Evolutionary conservation across 2,888 invertebrate species (phyloP).

Genomic region (Trachelus iudaicus): DNA sequence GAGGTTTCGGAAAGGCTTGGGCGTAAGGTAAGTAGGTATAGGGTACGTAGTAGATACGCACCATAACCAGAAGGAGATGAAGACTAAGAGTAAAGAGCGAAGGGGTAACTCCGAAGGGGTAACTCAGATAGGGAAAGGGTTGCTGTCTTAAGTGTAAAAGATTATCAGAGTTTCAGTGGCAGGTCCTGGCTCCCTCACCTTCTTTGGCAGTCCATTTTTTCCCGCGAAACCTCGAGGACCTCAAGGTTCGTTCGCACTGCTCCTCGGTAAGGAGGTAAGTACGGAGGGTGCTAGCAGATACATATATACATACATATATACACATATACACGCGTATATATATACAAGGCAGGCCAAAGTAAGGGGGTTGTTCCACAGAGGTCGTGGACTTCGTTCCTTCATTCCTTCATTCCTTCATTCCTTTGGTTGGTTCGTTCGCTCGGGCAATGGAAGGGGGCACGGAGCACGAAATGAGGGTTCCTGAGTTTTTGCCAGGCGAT

Average conservation of each 20-base stretch:
- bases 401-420: neutral
- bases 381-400: constrained; percentile 9
- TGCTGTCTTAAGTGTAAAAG: constrained; percentile 57
- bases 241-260: neutral
- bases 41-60: neutral
- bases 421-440: neutral
- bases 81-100: neutral
- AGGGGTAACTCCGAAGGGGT: constrained; percentile 14
- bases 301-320: neutral
- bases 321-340: neutral
- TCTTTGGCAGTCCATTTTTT: constrained; percentile 54
- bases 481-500: constrained; percentile 66
- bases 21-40: neutral
- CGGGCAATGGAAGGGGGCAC: constrained; percentile 49
- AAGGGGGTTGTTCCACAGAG: constrained; percentile 9
- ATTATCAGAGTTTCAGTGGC: constrained; percentile 50
- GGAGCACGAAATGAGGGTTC: constrained; percentile 66
- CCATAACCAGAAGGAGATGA: neutral
- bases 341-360: neutral
- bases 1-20: neutral
- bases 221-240: constrained; percentile 27
- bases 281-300: neutral
- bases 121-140: constrained; percentile 42
- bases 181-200: constrained; percentile 22
- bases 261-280: neutral